phyloP scores from a whole-genome alignment of 2,797 vertebrate genomes.

The Etheostoma perlongum region DNA sequence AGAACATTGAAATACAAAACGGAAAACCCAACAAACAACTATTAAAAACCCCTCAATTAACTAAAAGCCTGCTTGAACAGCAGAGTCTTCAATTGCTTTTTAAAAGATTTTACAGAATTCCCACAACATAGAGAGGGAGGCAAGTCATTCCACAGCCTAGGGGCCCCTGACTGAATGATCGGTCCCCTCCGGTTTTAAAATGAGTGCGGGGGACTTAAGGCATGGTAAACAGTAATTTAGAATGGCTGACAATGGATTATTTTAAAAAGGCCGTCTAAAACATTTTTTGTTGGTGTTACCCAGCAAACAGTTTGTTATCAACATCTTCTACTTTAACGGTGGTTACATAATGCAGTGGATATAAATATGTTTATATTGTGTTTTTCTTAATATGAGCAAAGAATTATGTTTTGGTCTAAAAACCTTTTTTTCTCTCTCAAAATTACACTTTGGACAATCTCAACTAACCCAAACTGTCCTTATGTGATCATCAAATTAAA shows the following conservation, averaged over 20 bases:
- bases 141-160: too few relatives aligned
- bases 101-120: too few relatives aligned
- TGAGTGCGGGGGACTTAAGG: too few relatives aligned
- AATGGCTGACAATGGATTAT: constrained; percentile 6
- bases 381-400: background rate
- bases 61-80: too few relatives aligned
- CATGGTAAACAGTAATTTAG: constrained; percentile 25
- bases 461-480: background rate
- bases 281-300: background rate
- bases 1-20: too few relatives aligned
- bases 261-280: constrained; percentile 21
- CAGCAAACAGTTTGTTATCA: background rate
- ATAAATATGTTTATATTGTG: background rate
- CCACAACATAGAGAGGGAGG: too few relatives aligned
- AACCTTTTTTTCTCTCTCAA: background rate
- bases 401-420: background rate
- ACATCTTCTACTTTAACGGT: background rate
- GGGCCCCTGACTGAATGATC: too few relatives aligned
- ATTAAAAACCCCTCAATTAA: too few relatives aligned
- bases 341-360: background rate
- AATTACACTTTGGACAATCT: background rate
- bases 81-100: too few relatives aligned
- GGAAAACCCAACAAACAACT: too few relatives aligned
- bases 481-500: background rate
- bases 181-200: too few relatives aligned